A percentile compares a stretch with the other conserved stretches of the same genome.
Conservation (phyloP, 1,140 invertebrate species). For the Subanguina moxae region DNA sequence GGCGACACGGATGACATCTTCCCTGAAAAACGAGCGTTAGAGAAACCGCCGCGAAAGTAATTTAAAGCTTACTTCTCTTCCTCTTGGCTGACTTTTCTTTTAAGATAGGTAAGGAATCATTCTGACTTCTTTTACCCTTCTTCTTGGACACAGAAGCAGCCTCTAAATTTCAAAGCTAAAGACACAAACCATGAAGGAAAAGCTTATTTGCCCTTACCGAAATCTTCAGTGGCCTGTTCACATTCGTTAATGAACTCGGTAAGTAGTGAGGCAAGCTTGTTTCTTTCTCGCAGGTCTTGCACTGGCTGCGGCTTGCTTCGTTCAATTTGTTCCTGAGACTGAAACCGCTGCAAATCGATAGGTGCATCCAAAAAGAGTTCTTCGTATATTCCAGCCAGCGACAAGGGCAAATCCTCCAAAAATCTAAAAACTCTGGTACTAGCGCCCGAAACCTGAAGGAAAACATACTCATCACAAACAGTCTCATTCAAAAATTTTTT, state of each 20-base stretch:
- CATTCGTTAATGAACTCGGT: not conserved
- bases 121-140: not conserved
- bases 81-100: not conserved
- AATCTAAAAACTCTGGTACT: slow-evolving; percentile 8
- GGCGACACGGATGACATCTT: too few relatives aligned
- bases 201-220: too few relatives aligned
- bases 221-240: not conserved
- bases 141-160: too few relatives aligned
- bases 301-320: not conserved
- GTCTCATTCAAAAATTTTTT: slow-evolving; percentile 11
- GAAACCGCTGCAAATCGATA: slow-evolving; percentile 9
- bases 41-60: too few relatives aligned
- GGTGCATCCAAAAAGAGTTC: slow-evolving; percentile 5
- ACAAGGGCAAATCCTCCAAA: slow-evolving; percentile 6
- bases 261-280: not conserved
- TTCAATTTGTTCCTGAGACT: slow-evolving; percentile 3
- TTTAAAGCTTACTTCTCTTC: too few relatives aligned
- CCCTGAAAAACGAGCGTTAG: too few relatives aligned
- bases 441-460: not conserved
- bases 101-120: not conserved
- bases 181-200: too few relatives aligned
- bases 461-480: slow-evolving; percentile 12
- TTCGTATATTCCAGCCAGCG: slow-evolving; percentile 17
- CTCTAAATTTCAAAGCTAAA: too few relatives aligned
- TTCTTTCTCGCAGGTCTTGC: not conserved